Percentiles rank a stretch among this genome's conserved stretches.
Conservation (phyloP, 1,140 invertebrate genomes). For the Diorhabda carinulata region DNA sequence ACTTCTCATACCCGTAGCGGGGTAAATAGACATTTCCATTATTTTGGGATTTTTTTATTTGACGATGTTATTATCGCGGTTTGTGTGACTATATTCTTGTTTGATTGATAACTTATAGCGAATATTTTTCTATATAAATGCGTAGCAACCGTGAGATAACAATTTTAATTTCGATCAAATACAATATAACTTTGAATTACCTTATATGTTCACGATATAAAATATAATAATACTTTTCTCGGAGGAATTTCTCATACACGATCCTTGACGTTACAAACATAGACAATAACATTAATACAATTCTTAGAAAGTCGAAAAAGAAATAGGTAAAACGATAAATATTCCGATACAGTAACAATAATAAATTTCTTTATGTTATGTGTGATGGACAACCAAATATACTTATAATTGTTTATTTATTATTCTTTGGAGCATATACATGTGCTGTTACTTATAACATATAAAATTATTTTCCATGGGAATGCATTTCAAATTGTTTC, state of each 20-base stretch:
- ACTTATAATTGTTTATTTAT: constrained; percentile 27
- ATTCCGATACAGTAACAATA: constrained; percentile 13
- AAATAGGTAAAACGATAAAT: constrained; percentile 13
- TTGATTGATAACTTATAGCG: no score
- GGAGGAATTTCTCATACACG: neutral
- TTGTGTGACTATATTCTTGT: no score
- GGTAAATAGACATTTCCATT: no score
- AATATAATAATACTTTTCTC: neutral
- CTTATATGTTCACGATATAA: no score
- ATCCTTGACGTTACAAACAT: neutral
- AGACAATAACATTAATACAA: neutral
- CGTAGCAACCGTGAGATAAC: no score
- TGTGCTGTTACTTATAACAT: constrained; percentile 32
- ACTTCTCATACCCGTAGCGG: no score
- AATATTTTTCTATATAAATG: no score
- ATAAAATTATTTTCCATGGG: constrained; percentile 27
- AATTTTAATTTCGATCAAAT: no score
- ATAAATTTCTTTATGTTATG: constrained; percentile 21
- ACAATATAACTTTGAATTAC: no score
- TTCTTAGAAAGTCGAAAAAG: neutral
- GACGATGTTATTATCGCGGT: no score
- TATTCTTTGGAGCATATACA: constrained; percentile 22
- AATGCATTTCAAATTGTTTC: constrained; percentile 24
- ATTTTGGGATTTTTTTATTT: no score
- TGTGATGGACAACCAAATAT: constrained; percentile 28